These are phyloP conservation scores for Bombus huntii DNA, from an alignment of 1,140 invertebrate species.

Conservation along the genomic window DNA sequence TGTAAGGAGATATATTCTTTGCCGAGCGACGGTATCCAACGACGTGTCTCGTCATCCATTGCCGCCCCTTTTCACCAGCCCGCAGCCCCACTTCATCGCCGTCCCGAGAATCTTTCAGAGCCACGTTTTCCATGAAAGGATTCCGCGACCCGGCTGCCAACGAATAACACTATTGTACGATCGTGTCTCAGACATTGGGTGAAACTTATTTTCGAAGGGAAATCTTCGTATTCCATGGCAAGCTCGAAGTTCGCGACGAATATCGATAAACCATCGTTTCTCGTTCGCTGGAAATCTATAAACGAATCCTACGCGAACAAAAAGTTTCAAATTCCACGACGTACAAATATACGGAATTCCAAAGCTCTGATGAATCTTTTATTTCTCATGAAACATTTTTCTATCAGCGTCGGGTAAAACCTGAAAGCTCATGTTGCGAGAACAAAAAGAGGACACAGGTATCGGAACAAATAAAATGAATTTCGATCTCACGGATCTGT, in stretches of 20 bases:
- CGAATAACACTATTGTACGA: slow-evolving; percentile 1
- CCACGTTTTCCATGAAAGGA: slow-evolving; percentile 12
- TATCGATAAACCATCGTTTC: slow-evolving; percentile 38
- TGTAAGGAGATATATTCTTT: background rate
- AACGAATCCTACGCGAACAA: background rate
- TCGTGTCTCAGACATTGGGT: background rate
- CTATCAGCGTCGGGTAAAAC: too few relatives aligned
- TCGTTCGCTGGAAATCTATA: background rate
- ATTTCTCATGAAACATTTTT: background rate
- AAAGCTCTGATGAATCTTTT: background rate
- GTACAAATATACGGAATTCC: background rate
- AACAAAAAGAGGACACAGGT: background rate
- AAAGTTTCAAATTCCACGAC: background rate
- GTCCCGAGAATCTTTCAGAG: background rate
- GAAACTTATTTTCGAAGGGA: slow-evolving; percentile 17
- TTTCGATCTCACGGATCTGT: background rate
- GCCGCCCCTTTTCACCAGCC: background rate
- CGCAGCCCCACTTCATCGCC: background rate
- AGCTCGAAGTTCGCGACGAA: background rate
- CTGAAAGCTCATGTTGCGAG: too few relatives aligned
- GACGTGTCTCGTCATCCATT: background rate
- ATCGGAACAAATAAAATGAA: background rate
- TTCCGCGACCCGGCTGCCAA: background rate
- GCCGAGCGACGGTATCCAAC: background rate
- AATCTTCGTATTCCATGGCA: slow-evolving; percentile 8